Evolutionary conservation across 2,888 invertebrate species (phyloP), one percentile per base, ranked within the genome.

Genomic region (Chalcosyrphus nemorum): DNA sequence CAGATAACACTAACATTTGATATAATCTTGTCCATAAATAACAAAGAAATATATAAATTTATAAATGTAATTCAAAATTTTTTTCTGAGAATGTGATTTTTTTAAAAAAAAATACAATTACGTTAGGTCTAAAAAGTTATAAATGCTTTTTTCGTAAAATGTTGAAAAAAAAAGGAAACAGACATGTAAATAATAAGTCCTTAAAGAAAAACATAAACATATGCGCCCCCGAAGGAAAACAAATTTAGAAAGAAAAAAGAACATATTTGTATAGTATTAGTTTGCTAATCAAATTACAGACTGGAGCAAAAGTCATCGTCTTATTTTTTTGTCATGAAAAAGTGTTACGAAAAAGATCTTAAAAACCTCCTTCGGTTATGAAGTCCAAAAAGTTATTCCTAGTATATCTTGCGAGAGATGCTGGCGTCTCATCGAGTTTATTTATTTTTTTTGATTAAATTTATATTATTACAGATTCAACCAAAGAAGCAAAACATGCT

Each of bases 21-120:
- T 78, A 78, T 61, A n/a, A 78, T 78, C 61, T 72, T 63, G 68
- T 78, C 78, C 72, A 84, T 84, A 75, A 86, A 86, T 72, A 78
- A 54, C 50, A 77, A 47, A 52, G 9, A 38, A 61, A 24, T 15
- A 27, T 29, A 41, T n/a, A n/a, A n/a, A n/a, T 54, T 50, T 45
- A 54, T 47, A 57, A 59, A 86, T 54, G 45, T 70, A 70, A 66
- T 47, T 57, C 61, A 13, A n/a, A 61, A 17, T 24, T 52, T 11
- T 41, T 29, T 52, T 27, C 13, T 5, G 43, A 21, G 24, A 43
- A 17, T 68, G 50, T 63, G 68, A 68, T 56, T 68, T 15, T 38
- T 35, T n/a, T n/a, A n/a, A n/a, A n/a, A n/a, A n/a, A n/a, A 1
- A 27, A 7, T 74, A 24, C 24, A 59, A 7, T 57, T 32, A 24